These are phyloP conservation scores for Cygnus olor DNA, from an alignment of 2,797 vertebrate genomes.

Conservation along the genomic window DNA sequence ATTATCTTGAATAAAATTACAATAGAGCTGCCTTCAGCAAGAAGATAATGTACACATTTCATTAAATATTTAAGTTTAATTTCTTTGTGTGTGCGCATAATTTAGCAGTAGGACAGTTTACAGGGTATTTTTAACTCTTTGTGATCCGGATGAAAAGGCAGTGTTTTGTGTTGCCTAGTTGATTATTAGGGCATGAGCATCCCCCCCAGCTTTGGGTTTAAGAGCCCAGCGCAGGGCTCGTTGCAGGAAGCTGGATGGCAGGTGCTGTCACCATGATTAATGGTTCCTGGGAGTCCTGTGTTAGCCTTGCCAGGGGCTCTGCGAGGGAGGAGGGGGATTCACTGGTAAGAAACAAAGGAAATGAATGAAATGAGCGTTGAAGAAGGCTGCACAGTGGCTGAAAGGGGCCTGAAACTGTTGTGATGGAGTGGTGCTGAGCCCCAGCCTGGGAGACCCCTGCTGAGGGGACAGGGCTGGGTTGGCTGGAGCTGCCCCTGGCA, in stretches of 20 bases:
- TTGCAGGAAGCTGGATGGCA: background rate
- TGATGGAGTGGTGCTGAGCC: fast-evolving
- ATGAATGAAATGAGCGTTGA: background rate
- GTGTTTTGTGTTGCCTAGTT: background rate
- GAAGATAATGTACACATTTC: conserved; percentile 82
- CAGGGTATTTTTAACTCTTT: background rate
- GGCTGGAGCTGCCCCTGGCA: background rate
- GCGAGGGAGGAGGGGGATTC: background rate
- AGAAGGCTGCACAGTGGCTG: background rate
- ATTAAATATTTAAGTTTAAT: conserved; percentile 85
- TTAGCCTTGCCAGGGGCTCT: background rate
- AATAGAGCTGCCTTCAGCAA: conserved; percentile 85
- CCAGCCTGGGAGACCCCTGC: background rate
- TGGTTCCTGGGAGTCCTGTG: background rate
- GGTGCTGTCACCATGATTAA: conserved; percentile 17
- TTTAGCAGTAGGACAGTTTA: conserved; percentile 24
- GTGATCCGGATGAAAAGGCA: background rate
- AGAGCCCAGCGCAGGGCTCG: background rate
- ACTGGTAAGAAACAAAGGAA: background rate
- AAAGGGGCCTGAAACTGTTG: background rate
- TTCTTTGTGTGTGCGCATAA: conserved; percentile 72
- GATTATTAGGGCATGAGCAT: background rate
- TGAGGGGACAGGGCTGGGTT: fast-evolving
- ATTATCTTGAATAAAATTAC: conserved; percentile 85
- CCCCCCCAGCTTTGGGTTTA: background rate